phyloP scores from a whole-genome alignment of 2,888 invertebrate genomes.

The Eupithecia centaureata region DNA sequence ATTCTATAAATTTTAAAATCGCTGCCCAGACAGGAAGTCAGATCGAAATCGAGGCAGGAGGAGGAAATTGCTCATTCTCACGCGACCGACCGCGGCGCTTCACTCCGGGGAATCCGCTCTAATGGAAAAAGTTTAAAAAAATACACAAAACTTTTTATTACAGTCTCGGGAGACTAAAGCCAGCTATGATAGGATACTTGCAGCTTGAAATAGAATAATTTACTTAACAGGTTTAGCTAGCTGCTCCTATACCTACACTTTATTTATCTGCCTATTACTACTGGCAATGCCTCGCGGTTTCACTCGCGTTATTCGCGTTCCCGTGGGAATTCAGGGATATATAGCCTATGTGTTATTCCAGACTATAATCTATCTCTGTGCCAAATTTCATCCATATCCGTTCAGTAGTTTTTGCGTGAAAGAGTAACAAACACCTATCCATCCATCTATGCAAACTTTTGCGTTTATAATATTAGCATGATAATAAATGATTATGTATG shows the following conservation, averaged over 20 bases:
- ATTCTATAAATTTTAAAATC: slow-evolving; percentile 83
- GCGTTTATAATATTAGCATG: too few relatives aligned
- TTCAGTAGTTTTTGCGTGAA: too few relatives aligned
- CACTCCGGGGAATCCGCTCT: slow-evolving; percentile 73
- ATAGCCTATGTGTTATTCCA: too few relatives aligned
- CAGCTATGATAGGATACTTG: slow-evolving; percentile 43
- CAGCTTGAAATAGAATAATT: slow-evolving; percentile 38
- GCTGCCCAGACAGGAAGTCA: slow-evolving; percentile 80
- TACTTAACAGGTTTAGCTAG: background rate
- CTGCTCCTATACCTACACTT: background rate
- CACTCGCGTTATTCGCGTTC: too few relatives aligned
- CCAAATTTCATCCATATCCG: too few relatives aligned
- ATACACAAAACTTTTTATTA: slow-evolving; percentile 77
- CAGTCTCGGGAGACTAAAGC: slow-evolving; percentile 59
- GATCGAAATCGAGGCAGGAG: slow-evolving; percentile 81
- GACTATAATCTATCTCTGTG: too few relatives aligned
- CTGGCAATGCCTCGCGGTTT: too few relatives aligned
- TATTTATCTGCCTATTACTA: too few relatives aligned
- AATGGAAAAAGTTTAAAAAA: slow-evolving; percentile 81
- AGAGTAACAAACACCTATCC: too few relatives aligned
- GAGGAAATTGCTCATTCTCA: slow-evolving; percentile 83
- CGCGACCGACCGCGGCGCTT: slow-evolving; percentile 74
- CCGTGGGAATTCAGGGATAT: too few relatives aligned
- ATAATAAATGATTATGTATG: too few relatives aligned
- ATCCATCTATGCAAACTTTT: too few relatives aligned